Base-by-base conservation (phyloP, 1,140 invertebrate species). In the Drosophila mayri region DNA sequence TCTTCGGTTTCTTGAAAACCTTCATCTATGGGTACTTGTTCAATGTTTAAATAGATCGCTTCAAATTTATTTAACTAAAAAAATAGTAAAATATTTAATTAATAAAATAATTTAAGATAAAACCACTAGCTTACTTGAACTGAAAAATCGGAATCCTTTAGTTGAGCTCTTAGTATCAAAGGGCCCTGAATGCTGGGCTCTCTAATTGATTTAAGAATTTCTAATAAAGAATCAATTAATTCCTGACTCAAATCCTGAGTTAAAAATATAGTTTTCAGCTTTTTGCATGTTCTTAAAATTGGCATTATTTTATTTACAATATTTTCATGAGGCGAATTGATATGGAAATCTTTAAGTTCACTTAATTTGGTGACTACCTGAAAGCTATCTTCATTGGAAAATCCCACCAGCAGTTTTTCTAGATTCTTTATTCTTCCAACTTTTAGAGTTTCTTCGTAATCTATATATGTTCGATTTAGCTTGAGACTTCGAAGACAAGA, bases 221-320 rank as follows among this genome's bases (percentile, higher is more conserved):
- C 35, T 10, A 57, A 25, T 16, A 38, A 22, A 2, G 54, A 11
- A 25, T 38, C 14, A 12, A 57, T 38, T 2, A 38, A 57, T 16
- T 38, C 16, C 12, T 38, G 20, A 11, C 35, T 57, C 16, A 57
- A 57, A 11, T 35, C 8, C 1, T 54, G 28, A 20, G 8, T 20
- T 4, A 54, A 3, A 54, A 25, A 57, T 4, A 57, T 37, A 4
- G 9, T 12, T 8, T 22, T 57, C 0, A 57, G 35, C 3, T 57
- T 57, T 38, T n/a, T 25, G 2, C 54, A 57, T 10, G 54, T 2
- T 37, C 20, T 38, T 0, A 57, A 25, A n/a, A 38, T 38, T n/a
- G 54, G 35, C 20, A 22, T 11, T n/a, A 57, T n/a, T 57, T 57
- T 57, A 9, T 57, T n/a, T n/a, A 37, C 20, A 5, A 55, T 55